phyloP scores from a whole-genome alignment of 1,140 invertebrate genomes.

The Agrypnia vestita region DNA sequence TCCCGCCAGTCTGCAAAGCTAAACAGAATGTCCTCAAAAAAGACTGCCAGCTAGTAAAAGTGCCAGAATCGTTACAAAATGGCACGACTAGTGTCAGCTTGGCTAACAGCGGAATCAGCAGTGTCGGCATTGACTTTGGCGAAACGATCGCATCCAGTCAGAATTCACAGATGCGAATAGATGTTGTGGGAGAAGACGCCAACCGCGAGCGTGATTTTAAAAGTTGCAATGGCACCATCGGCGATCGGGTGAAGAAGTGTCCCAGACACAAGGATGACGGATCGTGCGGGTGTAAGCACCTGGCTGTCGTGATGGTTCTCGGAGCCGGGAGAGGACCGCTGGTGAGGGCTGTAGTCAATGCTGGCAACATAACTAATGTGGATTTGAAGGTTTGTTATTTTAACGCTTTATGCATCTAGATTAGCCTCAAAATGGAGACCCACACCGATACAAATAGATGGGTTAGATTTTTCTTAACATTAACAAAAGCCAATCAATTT shows the following conservation, averaged over 20 bases:
- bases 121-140: background rate
- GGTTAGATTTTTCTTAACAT: background rate
- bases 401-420: background rate
- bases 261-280: conserved; percentile 50
- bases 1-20: conserved; percentile 2
- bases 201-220: background rate
- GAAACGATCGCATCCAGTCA: conserved; percentile 6
- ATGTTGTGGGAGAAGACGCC: conserved; percentile 12
- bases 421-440: background rate
- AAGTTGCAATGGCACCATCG: background rate
- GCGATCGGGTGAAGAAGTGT: conserved; percentile 35
- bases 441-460: background rate
- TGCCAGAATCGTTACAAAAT: background rate
- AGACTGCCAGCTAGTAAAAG: conserved; percentile 4
- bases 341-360: conserved; percentile 88
- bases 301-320: conserved; percentile 88
- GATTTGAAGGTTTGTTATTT: conserved; percentile 71
- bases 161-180: conserved; percentile 14
- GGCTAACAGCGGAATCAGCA: conserved; percentile 23
- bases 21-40: background rate
- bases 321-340: conserved; percentile 97
- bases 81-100: background rate
- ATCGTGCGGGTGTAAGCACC: conserved; percentile 50
- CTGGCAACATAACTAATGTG: conserved; percentile 79
- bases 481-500: too few relatives aligned